Percentiles rank a stretch among this genome's conserved stretches.
Evolutionary conservation across 2,888 invertebrate species (phyloP).

Genomic region (Lampropteryx suffumata): DNA sequence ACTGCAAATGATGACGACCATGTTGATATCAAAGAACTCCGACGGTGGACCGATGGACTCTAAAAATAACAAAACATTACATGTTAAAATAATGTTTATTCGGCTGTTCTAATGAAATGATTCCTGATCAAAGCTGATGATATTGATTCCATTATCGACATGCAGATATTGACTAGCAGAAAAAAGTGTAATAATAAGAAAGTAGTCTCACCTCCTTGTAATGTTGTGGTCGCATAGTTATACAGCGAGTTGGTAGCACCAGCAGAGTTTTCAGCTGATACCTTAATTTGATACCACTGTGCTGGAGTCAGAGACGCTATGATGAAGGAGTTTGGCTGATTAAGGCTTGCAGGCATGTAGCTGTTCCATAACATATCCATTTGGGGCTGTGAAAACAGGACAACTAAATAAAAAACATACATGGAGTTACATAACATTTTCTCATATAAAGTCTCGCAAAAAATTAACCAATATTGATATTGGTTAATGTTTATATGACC

Average conservation of each 20-base stretch:
- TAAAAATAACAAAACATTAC: slow-evolving; percentile 34
- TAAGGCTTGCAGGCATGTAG: slow-evolving; percentile 45
- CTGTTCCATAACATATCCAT: slow-evolving; percentile 57
- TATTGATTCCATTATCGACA: no score
- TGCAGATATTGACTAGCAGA: no score
- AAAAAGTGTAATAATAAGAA: no score
- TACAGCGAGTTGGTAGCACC: slow-evolving; percentile 82
- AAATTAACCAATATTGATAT: no score
- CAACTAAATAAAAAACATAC: background rate
- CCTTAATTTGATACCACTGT: slow-evolving; percentile 84
- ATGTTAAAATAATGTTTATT: no score
- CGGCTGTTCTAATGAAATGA: no score
- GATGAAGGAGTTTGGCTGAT: slow-evolving; percentile 66
- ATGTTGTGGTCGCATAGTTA: slow-evolving; percentile 83
- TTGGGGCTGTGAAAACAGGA: slow-evolving; percentile 45
- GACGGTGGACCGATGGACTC: slow-evolving; percentile 75
- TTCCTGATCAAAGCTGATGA: no score
- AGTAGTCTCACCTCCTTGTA: slow-evolving; percentile 79
- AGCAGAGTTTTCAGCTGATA: slow-evolving; percentile 84
- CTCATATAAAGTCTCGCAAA: no score
- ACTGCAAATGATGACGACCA: slow-evolving; percentile 76
- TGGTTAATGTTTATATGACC: no score
- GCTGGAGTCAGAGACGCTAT: slow-evolving; percentile 81
- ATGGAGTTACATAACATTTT: no score
- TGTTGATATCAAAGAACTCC: slow-evolving; percentile 70